Evolutionary conservation across 2,113 vertebrate species (phyloP), one percentile per base, ranked within the genome.

Genomic region (Globicephala melas): DNA sequence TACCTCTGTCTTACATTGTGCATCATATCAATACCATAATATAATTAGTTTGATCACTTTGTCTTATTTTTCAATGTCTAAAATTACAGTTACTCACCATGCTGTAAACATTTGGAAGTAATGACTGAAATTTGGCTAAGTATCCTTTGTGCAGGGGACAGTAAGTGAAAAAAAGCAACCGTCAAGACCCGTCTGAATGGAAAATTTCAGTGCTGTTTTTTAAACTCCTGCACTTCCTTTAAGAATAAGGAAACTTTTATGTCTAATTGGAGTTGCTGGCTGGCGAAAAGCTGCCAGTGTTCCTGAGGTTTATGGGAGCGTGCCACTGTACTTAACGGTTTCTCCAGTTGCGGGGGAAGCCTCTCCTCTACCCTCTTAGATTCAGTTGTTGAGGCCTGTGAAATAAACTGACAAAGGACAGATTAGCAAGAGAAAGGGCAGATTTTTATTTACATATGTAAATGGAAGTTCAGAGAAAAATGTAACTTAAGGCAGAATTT

Each of bases 1-100:
- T 98, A 93, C 97, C 97, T 98, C 97, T 97, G 67, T 80, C 33
- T 0, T 70, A 26, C 44, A 13, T 97, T 67, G 74, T 91, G 71
- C 85, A 47, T 85, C 82, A 18, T 68, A 28, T 21, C 93, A 62
- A 10, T 89, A 97, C 90, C 97, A 94, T 97, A 88, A 94, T 79
- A 77, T 55, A 94, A 92, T 70, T 67, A 71, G 53, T 85, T 76
- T 92, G 28, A 67, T 31, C n/a, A 53, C 10, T 83, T 88, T 33
- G 47, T 95, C 84, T 74, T 88, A 70, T 55, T 95, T 92, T 97
- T 85, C 55, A 62, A 0, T 89, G 31, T 93, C 65, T 93, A 31
- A 76, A 80, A 53, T 94, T 87, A 91, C 23, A n/a, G n/a, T n/a
- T n/a, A 73, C 74, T 92, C 17, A 87, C 36, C 92, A 50, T 91